Evolutionary conservation across 2,888 invertebrate genomes (phyloP).

Genomic region (Orchesella flavescens): DNA sequence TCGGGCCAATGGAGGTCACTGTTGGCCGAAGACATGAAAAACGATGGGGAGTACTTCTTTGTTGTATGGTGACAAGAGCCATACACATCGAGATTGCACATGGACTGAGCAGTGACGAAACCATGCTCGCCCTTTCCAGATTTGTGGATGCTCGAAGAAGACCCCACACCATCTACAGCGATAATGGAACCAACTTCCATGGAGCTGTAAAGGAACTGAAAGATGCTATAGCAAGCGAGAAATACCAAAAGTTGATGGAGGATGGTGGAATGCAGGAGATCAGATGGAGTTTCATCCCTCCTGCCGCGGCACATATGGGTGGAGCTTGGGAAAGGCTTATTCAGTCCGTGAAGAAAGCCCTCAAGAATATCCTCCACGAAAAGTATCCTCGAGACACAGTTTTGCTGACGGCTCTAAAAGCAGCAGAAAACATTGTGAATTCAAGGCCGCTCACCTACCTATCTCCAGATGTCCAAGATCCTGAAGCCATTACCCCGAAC

Average conservation of each 20-base stretch:
- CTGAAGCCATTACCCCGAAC: slow-evolving; percentile 11
- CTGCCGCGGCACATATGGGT: background rate
- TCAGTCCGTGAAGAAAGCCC: slow-evolving; percentile 7
- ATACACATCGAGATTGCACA: slow-evolving; percentile 22
- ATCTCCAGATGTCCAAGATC: slow-evolving; percentile 1
- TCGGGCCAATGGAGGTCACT: slow-evolving; percentile 1
- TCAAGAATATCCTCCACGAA: background rate
- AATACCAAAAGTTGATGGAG: background rate
- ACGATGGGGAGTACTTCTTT: slow-evolving; percentile 26
- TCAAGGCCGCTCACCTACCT: slow-evolving; percentile 16
- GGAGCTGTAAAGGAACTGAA: slow-evolving; percentile 15
- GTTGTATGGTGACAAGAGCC: slow-evolving; percentile 22
- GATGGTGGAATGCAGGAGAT: background rate
- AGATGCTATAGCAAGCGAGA: background rate
- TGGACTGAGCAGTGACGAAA: slow-evolving; percentile 12
- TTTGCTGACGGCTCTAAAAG: slow-evolving; percentile 16
- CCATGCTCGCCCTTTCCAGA: slow-evolving; percentile 32
- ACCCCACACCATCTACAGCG: slow-evolving; percentile 50
- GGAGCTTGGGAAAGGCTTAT: slow-evolving; percentile 25
- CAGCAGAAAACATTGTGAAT: slow-evolving; percentile 33
- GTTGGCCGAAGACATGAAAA: slow-evolving; percentile 32
- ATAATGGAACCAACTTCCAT: slow-evolving; percentile 67
- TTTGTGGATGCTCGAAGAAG: slow-evolving; percentile 45
- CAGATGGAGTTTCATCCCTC: background rate
- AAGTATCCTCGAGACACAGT: slow-evolving; percentile 11